Conservation (phyloP, 2,113 vertebrate species). For the Xiphophorus couchianus region DNA sequence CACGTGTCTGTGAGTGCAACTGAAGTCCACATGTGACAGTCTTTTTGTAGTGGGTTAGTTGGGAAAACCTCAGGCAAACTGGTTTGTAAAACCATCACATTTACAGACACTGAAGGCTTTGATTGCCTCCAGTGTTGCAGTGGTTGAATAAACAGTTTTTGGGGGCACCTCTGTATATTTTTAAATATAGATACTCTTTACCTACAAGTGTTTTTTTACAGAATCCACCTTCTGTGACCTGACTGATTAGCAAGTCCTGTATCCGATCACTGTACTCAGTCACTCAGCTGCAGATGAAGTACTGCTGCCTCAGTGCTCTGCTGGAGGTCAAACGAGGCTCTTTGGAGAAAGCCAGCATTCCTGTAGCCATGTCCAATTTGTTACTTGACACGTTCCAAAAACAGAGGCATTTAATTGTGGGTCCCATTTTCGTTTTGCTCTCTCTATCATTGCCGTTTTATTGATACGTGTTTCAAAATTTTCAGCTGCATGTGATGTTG, state of each 20-base stretch:
- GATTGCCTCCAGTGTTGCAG: constrained; percentile 17
- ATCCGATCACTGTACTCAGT: neutral
- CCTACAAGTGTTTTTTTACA: neutral
- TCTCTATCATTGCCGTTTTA: constrained; percentile 65
- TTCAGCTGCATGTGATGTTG: constrained; percentile 7
- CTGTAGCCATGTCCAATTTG: constrained; percentile 55
- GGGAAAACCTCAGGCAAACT: constrained; percentile 39
- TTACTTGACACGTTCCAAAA: constrained; percentile 65
- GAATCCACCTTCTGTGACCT: neutral
- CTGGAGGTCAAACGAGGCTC: constrained; percentile 51
- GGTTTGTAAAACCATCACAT: constrained; percentile 44
- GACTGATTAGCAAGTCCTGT: neutral
- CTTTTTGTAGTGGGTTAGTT: constrained; percentile 49
- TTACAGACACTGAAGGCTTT: constrained; percentile 19
- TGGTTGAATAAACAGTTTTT: neutral
- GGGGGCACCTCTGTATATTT: neutral
- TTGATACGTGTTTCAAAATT: constrained; percentile 45
- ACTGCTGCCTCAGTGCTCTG: constrained; percentile 12
- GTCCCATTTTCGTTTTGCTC: constrained; percentile 42
- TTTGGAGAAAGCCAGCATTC: constrained; percentile 31
- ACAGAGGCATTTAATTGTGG: constrained; percentile 61
- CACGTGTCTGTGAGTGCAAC: constrained; percentile 27
- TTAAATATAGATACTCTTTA: neutral
- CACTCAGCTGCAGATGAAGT: constrained; percentile 1
- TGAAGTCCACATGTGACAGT: constrained; percentile 31